Base-by-base conservation (phyloP, 1,140 invertebrate genomes). In the Streblospio benedicti region DNA sequence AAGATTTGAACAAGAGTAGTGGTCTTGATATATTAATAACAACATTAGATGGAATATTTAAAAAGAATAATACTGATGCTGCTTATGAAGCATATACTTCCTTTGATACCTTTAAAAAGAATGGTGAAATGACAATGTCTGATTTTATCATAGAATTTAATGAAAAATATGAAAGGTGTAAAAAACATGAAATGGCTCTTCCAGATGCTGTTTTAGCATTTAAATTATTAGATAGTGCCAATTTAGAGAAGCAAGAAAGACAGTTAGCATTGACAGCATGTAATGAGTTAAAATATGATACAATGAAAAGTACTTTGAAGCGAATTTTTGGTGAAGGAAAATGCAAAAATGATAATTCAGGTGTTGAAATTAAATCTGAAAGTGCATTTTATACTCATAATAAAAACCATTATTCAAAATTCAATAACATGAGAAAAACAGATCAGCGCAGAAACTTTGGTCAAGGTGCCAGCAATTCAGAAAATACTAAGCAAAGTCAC, bases 91-190 rank as follows among this genome's bases (percentile, higher is more conserved):
- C 57, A 1, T 65, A 65, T 41, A 49, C 43, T 28, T 43, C 38
- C 18, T 65, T 65, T 62, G 64, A 61, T 57, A 49, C 2, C 2
- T 65, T 59, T 45, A 27, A 25, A 18, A 55, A 35, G 50, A 20
- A 9, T 16, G 16, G n/a, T n/a, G 61, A 60, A 52, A 60, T 47
- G 30, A 41, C 25, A 33, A 62, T 57, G 41, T 35, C 57, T 0
- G 64, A 62, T 38, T 65, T 56, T 33, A 57, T 65, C 31, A 18
- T 65, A 31, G 64, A 65, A 51, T 62, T 62, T 56, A 55, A 65
- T 20, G 52, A 49, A 31, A 25, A n/a, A 23, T 57, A 60, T 30
- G 52, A 57, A 18, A 31, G 49, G 20, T 38, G 47, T 38, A 55
- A 55, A 35, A 62, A 59, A 41, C 49, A 52, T 56, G 47, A 65